Percentiles rank a stretch among this genome's conserved stretches.
These are phyloP conservation scores for Drymodes brunneopygia DNA, from an alignment of 2,113 vertebrate species.

Conservation along the genomic window DNA sequence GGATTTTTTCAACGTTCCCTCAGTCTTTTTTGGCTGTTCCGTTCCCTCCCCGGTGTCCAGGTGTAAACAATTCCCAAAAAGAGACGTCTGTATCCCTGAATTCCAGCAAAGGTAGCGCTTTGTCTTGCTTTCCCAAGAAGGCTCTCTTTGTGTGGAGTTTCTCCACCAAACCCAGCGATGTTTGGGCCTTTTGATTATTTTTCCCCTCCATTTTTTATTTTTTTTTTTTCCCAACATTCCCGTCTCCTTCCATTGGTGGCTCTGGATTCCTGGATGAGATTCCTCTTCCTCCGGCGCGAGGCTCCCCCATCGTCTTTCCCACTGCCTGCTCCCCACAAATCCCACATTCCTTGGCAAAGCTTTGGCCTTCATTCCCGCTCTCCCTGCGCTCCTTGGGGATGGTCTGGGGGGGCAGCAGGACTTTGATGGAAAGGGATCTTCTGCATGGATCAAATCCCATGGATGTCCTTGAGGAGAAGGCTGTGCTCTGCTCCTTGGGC, in stretches of 20 bases:
- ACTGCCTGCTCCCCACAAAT: neutral
- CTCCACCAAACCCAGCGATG: neutral
- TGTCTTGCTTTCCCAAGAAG: conserved; percentile 39
- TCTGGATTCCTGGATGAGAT: neutral
- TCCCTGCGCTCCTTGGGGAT: neutral
- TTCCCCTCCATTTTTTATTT: neutral
- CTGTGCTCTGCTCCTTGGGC: accelerated
- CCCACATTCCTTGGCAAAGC: neutral
- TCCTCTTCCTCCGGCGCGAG: neutral
- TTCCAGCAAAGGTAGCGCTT: conserved; percentile 49
- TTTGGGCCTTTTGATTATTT: conserved; percentile 35
- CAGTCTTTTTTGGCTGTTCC: conserved; percentile 57
- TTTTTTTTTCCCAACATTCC: neutral
- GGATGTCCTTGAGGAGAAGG: neutral
- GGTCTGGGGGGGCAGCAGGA: neutral
- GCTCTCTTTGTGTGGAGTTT: conserved; percentile 4
- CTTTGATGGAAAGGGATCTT: neutral
- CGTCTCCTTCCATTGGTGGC: neutral
- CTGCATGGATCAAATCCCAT: accelerated
- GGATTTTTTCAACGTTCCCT: conserved; percentile 50
- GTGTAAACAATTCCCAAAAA: conserved; percentile 70
- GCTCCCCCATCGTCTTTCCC: neutral
- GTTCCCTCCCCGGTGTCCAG: conserved; percentile 50
- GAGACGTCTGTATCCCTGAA: conserved; percentile 37
- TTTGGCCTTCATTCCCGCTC: accelerated